A percentile compares a stretch with the other conserved stretches of the same genome.
phyloP scores from a whole-genome alignment of 2,797 vertebrate species.

The Cyprinella venusta region DNA sequence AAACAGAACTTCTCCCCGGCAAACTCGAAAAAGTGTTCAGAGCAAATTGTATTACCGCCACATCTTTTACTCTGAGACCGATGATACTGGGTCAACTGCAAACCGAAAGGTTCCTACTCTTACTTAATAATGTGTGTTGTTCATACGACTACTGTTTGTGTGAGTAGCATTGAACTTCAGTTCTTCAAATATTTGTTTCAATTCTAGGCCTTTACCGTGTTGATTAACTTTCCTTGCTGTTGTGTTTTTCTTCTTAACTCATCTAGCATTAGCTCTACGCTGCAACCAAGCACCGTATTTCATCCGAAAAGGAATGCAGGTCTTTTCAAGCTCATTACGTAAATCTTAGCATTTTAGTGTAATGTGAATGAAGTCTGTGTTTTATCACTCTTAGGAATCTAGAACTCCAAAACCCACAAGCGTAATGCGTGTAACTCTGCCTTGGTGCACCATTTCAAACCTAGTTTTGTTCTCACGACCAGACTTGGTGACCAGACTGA shows the following conservation, averaged over 20 bases:
- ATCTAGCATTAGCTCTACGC: conserved; percentile 2
- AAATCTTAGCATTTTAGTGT: conserved; percentile 40
- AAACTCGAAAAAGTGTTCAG: conserved; percentile 34
- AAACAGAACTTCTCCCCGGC: conserved; percentile 34
- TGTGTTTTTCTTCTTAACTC: background rate
- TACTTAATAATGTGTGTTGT: background rate
- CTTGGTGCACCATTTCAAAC: conserved; percentile 26
- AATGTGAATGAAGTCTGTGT: conserved; percentile 23
- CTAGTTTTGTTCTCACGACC: conserved; percentile 33
- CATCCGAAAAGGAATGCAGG: conserved; percentile 25
- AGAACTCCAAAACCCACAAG: background rate
- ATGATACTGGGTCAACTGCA: background rate
- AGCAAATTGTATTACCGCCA: conserved; percentile 5
- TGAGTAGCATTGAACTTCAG: background rate
- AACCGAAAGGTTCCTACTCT: background rate
- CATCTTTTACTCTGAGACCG: background rate
- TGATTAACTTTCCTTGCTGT: background rate
- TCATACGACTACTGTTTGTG: background rate
- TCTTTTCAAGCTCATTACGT: conserved; percentile 25
- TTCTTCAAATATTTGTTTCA: background rate
- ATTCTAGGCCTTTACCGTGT: background rate
- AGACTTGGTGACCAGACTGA: conserved; percentile 43
- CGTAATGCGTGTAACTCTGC: background rate
- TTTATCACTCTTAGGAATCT: conserved; percentile 21
- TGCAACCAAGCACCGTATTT: conserved; percentile 28